Evolutionary conservation across 2,888 invertebrate species (phyloP), one percentile per base, ranked within the genome.

Genomic region (Leucophenga maculata): DNA sequence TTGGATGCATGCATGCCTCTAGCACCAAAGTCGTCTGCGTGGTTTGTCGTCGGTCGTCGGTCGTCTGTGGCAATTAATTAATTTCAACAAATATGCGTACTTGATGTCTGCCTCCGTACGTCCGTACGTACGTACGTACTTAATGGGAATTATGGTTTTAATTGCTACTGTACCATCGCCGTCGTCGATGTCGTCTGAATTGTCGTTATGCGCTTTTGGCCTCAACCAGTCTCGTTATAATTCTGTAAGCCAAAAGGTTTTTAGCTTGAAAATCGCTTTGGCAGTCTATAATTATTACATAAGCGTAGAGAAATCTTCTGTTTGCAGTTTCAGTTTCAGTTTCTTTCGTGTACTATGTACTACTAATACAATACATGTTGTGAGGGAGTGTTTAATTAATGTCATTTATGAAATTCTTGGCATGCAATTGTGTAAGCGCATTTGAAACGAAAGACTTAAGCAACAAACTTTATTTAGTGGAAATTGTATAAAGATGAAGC

Each of bases 41-140:
- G 52, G 59, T 14, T 59, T 4, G 59, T 59, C 16, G 22, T 64
- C 62, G 73, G 73, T 70, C 20, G n/a, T 64, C 62, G 31, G 16
- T 26, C 16, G 20, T 32, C 48, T 76, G 77, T 73, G 75, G 80
- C 80, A 82, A 83, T 81, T 81, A 81, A 81, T 81, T 83, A 82
- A 75, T 74, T 74, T 77, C 71, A 75, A 67, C 78, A 74, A 80
- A 78, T 83, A 83, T 80, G 82, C 77, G 82, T 78, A 69, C 75
- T 66, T 66, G 39, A 39, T 66, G 66, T 20, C 66, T 66, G 39
- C 69, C 74, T 69, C 70, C 65, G 59, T 71, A 67, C n/a, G n/a
- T n/a, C n/a, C n/a, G n/a, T n/a, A n/a, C 59, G 65, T 55, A 20
- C n/a, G n/a, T n/a, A n/a, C 59, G 65, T 55, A 20, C 50, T 39